Evolutionary conservation across 2,888 invertebrate species (phyloP).

Genomic region (Aphidius colemani): DNA sequence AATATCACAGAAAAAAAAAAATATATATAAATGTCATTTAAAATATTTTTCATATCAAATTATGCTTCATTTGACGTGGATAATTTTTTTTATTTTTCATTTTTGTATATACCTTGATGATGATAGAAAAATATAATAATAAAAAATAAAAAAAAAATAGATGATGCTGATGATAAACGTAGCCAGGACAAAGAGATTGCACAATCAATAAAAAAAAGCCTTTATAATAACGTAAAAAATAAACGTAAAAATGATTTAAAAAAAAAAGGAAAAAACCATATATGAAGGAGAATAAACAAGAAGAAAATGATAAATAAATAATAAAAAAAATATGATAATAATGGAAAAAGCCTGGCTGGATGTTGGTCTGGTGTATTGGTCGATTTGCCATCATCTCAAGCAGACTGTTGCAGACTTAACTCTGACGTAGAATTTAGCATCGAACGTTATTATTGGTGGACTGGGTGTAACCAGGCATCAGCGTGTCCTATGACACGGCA

Average conservation of each 20-base stretch:
- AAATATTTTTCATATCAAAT: not conserved
- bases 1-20: not conserved
- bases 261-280: slow-evolving; percentile 2
- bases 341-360: no score
- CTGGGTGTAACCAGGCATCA: slow-evolving; percentile 15
- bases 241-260: not conserved
- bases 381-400: slow-evolving; percentile 18
- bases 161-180: not conserved
- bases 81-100: not conserved
- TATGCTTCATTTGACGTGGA: not conserved
- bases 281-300: slow-evolving; percentile 2
- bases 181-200: slow-evolving; percentile 27
- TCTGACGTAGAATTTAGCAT: slow-evolving; percentile 28
- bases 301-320: slow-evolving; percentile 11
- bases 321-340: not conserved
- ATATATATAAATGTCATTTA: not conserved
- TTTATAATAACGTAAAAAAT: not conserved
- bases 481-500: slow-evolving; percentile 50
- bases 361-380: not conserved
- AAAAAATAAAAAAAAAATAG: slow-evolving; percentile 6
- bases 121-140: not conserved
- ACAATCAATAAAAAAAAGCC: slow-evolving; percentile 15
- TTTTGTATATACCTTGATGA: not conserved
- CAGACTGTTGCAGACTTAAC: slow-evolving; percentile 6
- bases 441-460: slow-evolving; percentile 28